Conservation (phyloP, 35 echinoderm and acorn worm species). For the Heliocidaris tuberculata region DNA sequence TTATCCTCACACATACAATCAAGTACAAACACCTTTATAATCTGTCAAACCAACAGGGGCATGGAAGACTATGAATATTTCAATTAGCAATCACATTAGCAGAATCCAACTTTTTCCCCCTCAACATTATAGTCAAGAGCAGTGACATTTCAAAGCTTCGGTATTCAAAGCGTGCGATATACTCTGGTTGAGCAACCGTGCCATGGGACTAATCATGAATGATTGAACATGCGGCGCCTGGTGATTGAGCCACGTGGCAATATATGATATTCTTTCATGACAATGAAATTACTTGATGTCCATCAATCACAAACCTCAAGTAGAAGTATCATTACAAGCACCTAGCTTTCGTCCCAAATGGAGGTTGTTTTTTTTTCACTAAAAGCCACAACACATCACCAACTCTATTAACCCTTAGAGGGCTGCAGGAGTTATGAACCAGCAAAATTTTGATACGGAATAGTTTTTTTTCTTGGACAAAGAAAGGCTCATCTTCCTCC, state of each 20-base stretch:
- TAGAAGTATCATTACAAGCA: neutral
- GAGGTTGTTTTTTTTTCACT: no score
- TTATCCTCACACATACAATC: no score
- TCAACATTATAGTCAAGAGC: neutral
- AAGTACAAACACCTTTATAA: no score
- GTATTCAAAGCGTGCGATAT: neutral
- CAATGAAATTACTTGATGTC: neutral
- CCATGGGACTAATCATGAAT: neutral
- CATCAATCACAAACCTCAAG: neutral
- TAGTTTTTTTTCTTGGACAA: no score
- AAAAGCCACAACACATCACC: no score
- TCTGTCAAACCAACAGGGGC: no score
- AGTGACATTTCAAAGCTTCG: no score
- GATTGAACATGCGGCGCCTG: neutral
- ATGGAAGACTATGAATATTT: neutral
- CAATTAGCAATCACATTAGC: neutral
- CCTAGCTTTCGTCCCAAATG: neutral
- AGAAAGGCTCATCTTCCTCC: no score
- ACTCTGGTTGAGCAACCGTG: neutral
- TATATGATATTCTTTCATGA: neutral
- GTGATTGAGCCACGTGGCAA: neutral
- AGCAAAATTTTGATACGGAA: no score
- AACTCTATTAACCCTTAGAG: no score
- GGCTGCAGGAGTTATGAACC: no score
- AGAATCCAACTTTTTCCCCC: neutral